A percentile compares a stretch with the other conserved stretches of the same genome.
These are phyloP conservation scores for Coregonus clupeaformis DNA, from an alignment of 2,113 vertebrate genomes.

Conservation along the genomic window DNA sequence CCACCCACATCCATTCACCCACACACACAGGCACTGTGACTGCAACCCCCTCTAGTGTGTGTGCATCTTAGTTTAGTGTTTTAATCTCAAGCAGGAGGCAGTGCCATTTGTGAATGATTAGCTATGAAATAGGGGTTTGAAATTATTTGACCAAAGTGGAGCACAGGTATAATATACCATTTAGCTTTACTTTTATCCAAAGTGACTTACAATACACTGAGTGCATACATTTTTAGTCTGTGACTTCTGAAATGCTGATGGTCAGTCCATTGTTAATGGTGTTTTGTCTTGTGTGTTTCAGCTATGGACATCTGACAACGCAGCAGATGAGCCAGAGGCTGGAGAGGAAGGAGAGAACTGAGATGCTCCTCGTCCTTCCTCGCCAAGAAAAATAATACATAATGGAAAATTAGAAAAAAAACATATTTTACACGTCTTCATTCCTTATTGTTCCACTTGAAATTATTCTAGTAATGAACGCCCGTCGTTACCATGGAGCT, in stretches of 20 bases:
- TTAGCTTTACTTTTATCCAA: too few relatives aligned
- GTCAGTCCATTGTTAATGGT: conserved; percentile 53
- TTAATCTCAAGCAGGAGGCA: too few relatives aligned
- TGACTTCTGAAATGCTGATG: too few relatives aligned
- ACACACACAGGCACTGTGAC: not conserved
- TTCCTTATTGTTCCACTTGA: conserved; percentile 85
- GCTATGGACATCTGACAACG: conserved; percentile 91
- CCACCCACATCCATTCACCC: too few relatives aligned
- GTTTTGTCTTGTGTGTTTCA: conserved; percentile 37
- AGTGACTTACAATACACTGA: too few relatives aligned
- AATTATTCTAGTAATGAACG: conserved; percentile 83
- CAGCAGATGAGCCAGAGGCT: conserved; percentile 83
- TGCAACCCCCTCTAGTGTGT: too few relatives aligned
- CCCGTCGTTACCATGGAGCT: conserved; percentile 69
- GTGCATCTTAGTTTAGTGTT: too few relatives aligned
- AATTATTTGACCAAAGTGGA: too few relatives aligned
- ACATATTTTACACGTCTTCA: conserved; percentile 86
- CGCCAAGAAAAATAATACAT: conserved; percentile 53
- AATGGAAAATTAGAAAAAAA: conserved; percentile 51
- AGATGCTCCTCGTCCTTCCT: conserved; percentile 54
- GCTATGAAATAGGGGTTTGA: too few relatives aligned
- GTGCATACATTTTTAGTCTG: too few relatives aligned
- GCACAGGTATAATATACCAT: too few relatives aligned
- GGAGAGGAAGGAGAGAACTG: conserved; percentile 83
- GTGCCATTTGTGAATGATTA: not conserved